Base-by-base conservation (phyloP, 2,888 invertebrate species). In the Andrena chrysosceles region DNA sequence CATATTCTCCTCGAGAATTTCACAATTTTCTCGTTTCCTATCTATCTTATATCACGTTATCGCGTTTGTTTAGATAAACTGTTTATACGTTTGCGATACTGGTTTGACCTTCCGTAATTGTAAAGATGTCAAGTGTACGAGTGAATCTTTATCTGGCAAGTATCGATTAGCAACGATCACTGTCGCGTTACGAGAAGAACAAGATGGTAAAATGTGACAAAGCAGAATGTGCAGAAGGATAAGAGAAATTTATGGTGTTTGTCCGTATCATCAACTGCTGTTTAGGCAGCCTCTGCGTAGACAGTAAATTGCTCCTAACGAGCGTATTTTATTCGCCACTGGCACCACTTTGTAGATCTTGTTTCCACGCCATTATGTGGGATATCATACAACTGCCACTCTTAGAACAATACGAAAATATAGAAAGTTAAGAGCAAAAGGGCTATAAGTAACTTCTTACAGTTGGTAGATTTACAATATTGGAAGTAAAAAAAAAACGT, bases 271-370 rank as follows among this genome's bases (percentile, higher is more conserved):
- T 4, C 31, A 26, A 26, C 42, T 10, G n/a, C 42, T 10, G n/a
- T 16, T 23, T 23, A 69, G 29, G 42, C 29, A 59, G 59, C n/a
- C 42, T 59, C n/a, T 42, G n/a, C 35, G 23, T 35, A 13, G 2
- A 16, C 26, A 33, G 35, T 16, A n/a, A 42, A 35, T 29, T 42
- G 13, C 23, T 42, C 16, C 35, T 23, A 23, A 63, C 20, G n/a
- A 54, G 54, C 23, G 20, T 67, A n/a, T 67, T 52, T 67, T 54
- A 8, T n/a, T 52, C 31, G 29, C 33, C 20, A 31, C 52, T 67
- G 20, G 8, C 20, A 20, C 23, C 7, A 20, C 20, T 20, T 20
- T 56, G 10, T 23, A 4, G 56, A 23, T 56, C 26, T 23, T 56
- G 4, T 56, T 56, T 26, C 56, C 23, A 4, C 20, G 23, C 23